phyloP scores from a whole-genome alignment of 2,888 invertebrate genomes.

The Drosophila imparisetae region DNA sequence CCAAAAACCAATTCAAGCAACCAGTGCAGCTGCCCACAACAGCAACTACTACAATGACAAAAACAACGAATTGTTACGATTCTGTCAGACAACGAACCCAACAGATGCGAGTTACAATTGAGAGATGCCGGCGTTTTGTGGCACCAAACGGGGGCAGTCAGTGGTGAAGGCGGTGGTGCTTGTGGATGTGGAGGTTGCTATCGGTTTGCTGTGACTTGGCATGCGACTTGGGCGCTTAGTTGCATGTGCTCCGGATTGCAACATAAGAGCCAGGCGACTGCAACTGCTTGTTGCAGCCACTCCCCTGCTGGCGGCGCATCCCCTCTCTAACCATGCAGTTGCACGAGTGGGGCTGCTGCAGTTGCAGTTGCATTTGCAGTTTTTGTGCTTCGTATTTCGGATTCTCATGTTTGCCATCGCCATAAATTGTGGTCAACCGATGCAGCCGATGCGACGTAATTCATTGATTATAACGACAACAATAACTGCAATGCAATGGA shows the following conservation, averaged over 20 bases:
- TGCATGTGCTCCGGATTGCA: constrained; percentile 69
- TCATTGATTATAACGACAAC: constrained; percentile 80
- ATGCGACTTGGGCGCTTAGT: constrained; percentile 65
- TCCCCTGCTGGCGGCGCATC: constrained; percentile 14
- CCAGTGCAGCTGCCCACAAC: constrained; percentile 62
- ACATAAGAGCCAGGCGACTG: constrained; percentile 64
- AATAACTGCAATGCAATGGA: constrained; percentile 67
- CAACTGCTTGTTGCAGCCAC: constrained; percentile 57
- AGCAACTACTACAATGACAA: constrained; percentile 21
- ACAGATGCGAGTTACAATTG: constrained; percentile 59
- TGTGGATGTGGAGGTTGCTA: constrained; percentile 17
- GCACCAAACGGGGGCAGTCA: constrained; percentile 20
- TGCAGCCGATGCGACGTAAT: constrained; percentile 74
- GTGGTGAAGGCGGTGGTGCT: constrained; percentile 25
- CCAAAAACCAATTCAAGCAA: constrained; percentile 49
- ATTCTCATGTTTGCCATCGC: constrained; percentile 76
- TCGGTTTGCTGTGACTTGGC: constrained; percentile 43
- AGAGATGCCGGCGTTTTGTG: constrained; percentile 45
- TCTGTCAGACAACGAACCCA: constrained; percentile 67
- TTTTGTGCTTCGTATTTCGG: constrained; percentile 63
- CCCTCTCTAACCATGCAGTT: constrained; percentile 7
- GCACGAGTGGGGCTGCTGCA: constrained; percentile 35
- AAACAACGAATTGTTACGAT: constrained; percentile 59
- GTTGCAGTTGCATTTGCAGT: constrained; percentile 61
- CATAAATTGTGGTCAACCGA: constrained; percentile 80